A percentile compares a stretch with the other conserved stretches of the same genome.
phyloP scores from a whole-genome alignment of 2,113 vertebrate species.

The Spheniscus mendiculus region DNA sequence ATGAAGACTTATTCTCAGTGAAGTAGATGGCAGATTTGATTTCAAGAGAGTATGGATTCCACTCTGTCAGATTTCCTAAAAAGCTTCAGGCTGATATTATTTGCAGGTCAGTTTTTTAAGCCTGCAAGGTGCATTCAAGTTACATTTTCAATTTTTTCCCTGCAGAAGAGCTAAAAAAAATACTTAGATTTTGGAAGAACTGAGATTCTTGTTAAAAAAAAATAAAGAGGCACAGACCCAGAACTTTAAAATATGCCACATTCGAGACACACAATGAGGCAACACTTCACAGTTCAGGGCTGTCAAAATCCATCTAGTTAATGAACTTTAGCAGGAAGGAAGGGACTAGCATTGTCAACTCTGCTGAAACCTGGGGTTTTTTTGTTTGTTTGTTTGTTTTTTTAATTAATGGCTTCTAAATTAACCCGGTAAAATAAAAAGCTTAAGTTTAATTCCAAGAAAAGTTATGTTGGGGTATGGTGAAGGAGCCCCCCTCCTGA shows the following conservation, averaged over 20 bases:
- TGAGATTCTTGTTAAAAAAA: background rate
- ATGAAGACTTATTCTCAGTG: slow-evolving; percentile 1
- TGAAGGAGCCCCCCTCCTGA: background rate
- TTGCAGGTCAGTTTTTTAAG: slow-evolving; percentile 4
- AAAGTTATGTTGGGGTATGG: background rate
- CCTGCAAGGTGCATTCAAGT: background rate
- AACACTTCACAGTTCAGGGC: background rate
- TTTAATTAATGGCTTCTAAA: background rate
- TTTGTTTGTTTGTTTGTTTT: background rate
- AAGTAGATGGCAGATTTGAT: slow-evolving; percentile 31
- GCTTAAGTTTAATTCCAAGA: background rate
- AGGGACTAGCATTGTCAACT: background rate
- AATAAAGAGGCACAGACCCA: background rate
- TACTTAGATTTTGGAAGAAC: background rate
- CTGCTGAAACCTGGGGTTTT: background rate
- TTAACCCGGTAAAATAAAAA: background rate
- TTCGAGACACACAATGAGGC: background rate
- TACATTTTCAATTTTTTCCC: background rate
- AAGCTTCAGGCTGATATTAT: slow-evolving; percentile 9
- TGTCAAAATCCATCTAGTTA: background rate
- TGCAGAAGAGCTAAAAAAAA: background rate
- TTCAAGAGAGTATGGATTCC: background rate
- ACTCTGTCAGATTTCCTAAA: background rate
- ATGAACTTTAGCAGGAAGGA: background rate
- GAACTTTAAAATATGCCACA: background rate